These are phyloP conservation scores for Rotaria socialis DNA, from an alignment of 2,888 invertebrate genomes.

Conservation along the genomic window DNA sequence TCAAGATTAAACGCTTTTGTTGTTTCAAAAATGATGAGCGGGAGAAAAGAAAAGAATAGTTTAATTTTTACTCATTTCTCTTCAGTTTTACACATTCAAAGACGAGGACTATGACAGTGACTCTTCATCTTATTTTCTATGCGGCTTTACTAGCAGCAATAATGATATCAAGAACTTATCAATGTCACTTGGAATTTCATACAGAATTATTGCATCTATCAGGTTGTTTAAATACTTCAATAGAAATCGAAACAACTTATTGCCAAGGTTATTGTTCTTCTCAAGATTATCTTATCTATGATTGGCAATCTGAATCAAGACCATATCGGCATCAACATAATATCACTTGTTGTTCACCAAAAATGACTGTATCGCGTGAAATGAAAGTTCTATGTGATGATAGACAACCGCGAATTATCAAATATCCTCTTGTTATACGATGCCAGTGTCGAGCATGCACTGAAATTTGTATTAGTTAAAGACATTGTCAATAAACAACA, in stretches of 20 bases:
- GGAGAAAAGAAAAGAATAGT: background rate
- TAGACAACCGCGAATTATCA: background rate
- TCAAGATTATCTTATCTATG: background rate
- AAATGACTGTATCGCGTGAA: background rate
- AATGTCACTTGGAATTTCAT: background rate
- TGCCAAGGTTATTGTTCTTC: background rate
- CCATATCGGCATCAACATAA: background rate
- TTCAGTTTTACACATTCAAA: background rate
- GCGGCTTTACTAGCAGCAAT: background rate
- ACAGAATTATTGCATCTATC: background rate
- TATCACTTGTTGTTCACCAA: background rate
- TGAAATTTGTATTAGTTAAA: background rate
- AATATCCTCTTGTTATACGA: background rate
- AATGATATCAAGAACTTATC: background rate
- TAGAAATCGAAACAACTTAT: background rate
- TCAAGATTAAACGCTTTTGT: background rate
- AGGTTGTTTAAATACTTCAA: background rate
- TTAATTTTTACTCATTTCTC: background rate
- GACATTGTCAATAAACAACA: too few species aligned
- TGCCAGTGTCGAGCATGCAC: background rate
- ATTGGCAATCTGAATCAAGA: background rate
- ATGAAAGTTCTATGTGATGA: background rate
- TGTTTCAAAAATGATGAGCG: background rate
- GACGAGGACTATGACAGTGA: background rate
- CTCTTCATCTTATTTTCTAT: background rate